Base-by-base conservation (phyloP, 1,140 invertebrate genomes). In the Bombus confusus region DNA sequence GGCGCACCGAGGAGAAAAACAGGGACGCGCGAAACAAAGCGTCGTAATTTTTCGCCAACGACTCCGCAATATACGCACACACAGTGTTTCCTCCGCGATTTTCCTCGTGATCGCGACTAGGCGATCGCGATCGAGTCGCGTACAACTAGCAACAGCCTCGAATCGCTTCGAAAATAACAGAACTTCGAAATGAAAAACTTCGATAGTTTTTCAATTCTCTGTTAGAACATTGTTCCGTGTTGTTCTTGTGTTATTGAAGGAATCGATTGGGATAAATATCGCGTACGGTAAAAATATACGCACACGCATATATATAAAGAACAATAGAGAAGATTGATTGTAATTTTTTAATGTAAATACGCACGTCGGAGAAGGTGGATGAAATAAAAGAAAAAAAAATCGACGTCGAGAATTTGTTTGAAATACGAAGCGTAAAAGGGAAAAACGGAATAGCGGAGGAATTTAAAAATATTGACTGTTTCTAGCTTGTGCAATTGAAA, bases 1-100 rank as follows among this genome's bases (percentile, higher is more conserved):
- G 47, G 82, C 43, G 81, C 59, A 68, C 13, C 1, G 41, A 69
- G 62, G 28, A 72, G 43, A 77, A 41, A 74, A 76, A 77, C 73
- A 77, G 81, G 80, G 43, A 41, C 81, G 43, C 74, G 37, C 64
- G 41, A 78, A 71, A 84, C 82, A 84, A 84, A 84, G 82, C 82
- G 66, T 78, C 82, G 82, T 84, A 84, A 84, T 84, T 84, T 84
- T 86, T 76, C 37, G 66, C 28, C 57, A 77, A 83, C 41, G 79
- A 68, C 80, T 5, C 52, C 43, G 64, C 64, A 43, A 74, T n/a
- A 31, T 31, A 73, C 80, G 71, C 39, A 39, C 43, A 22, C 13
- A 6, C 25, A 6, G 18, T 43, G 59, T 5, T 81, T 22, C 47
- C 10, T 43, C 3, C 43, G 1, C 10, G 47, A 15, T 69, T 83